A percentile compares a stretch with the other conserved stretches of the same genome.
Evolutionary conservation across 2,113 vertebrate species (phyloP).

Genomic region (Pteronura brasiliensis): DNA sequence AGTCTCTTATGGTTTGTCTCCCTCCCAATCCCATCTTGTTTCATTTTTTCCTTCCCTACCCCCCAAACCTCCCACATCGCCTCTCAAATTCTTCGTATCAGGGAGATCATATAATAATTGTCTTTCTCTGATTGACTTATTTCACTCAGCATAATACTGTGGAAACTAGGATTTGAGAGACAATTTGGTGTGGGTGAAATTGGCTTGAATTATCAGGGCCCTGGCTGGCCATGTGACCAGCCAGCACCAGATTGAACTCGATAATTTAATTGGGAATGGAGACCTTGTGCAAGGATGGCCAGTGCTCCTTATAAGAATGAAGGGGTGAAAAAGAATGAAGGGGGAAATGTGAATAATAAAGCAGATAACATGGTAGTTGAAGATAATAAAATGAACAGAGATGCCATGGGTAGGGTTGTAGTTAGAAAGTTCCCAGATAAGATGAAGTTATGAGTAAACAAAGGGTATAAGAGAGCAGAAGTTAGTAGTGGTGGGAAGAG

Average conservation of each 20-base stretch:
- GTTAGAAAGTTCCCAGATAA: not conserved
- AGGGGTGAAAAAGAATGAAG: not conserved
- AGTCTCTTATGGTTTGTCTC: too few species aligned
- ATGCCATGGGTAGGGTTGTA: not conserved
- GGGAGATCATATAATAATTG: too few species aligned
- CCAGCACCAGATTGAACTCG: not conserved
- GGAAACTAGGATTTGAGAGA: not conserved
- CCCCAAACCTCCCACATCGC: too few species aligned
- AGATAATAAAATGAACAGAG: not conserved
- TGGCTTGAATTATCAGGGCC: not conserved
- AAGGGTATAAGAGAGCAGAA: not conserved
- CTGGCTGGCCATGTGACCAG: not conserved
- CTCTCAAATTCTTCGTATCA: too few species aligned
- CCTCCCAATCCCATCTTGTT: too few species aligned
- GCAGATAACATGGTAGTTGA: not conserved
- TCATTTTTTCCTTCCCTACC: too few species aligned
- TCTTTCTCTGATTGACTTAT: too few species aligned
- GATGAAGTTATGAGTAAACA: not conserved
- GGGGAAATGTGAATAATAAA: not conserved
- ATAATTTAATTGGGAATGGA: not conserved
- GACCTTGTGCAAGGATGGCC: not conserved
- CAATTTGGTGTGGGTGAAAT: not conserved
- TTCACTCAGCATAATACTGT: not conserved
- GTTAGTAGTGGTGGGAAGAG: not conserved
- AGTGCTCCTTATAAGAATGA: not conserved